Base-by-base conservation (phyloP, 2,113 vertebrate genomes). In the Microtus pennsylvanicus region DNA sequence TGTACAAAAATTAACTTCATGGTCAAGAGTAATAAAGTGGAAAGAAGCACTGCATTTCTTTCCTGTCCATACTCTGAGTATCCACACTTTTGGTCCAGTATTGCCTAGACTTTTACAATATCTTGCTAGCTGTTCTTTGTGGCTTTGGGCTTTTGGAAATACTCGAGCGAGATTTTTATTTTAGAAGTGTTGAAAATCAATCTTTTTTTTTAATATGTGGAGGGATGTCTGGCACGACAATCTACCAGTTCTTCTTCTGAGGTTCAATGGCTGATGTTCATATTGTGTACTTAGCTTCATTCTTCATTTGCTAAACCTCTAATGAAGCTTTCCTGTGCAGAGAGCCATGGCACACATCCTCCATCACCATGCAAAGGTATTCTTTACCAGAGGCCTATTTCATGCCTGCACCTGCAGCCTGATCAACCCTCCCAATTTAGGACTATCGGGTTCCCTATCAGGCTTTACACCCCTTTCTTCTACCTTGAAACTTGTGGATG, bases 71-170 rank as follows among this genome's bases (percentile, higher is more conserved):
- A 70, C 14, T 70, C 17, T n/a, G 69, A 38, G 16, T 75, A 50
- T 17, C 45, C 5, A 1, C 38, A 30, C 10, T 89, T 50, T 50
- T n/a, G 6, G 28, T n/a, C 14, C 7, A 30, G 0, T 69, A 8
- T 69, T 80, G 30, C 4, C 7, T 33, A 52, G 35, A 28, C 2
- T 82, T 65, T 26, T 52, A 70, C 75, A 76, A 61, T 55, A 13
- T 2, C 9, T 92, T 76, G 0, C 0, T 28, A 28, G 55, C 1
- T 70, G 7, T 28, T 81, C 19, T 55, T 76, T 58, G 69, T 38
- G 19, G 0, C 12, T 75, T 82, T 70, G 12, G 10, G 0, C 16
- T 75, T 82, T 70, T 16, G 10, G 5, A 47, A 55, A 80, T 12
- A 83, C 30, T 5, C 24, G 1, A 78, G 52, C 0, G 70, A n/a